Base-by-base conservation (phyloP, 2,888 invertebrate genomes). In the Stegana nigrithorax region DNA sequence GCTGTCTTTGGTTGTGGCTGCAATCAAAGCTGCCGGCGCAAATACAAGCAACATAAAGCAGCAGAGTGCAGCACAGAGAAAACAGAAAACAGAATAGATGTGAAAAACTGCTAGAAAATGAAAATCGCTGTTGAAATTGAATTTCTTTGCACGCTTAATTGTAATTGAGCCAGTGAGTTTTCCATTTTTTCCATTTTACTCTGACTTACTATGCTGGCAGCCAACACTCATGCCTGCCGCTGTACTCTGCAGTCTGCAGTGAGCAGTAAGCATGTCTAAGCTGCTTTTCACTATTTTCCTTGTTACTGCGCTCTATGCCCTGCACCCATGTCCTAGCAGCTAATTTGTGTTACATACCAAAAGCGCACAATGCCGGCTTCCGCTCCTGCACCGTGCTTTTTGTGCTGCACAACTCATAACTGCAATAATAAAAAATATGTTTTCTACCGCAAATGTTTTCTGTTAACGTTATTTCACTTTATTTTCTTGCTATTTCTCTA, bases 121-220 rank as follows among this genome's bases (percentile, higher is more conserved):
- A 17, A 53, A 27, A 29, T 62, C 57, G 67, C 64, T 63, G 65
- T 66, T 73, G 73, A 72, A 78, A 78, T 78, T 80, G 71, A 75
- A 78, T 78, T 76, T 75, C 73, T 72, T 67, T 72, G 73, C 78
- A 78, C 72, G 71, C 77, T 80, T 80, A 78, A 78, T 78, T 78
- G 78, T 80, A 80, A 78, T 80, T 80, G 78, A 78, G 73, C 70
- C 72, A 70, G 69, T 68, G 69, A 69, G 71, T 80, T 77, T 66
- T 61, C 25, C 44, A 4, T n/a, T 39, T 17, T 39, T 17, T 39
- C 39, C 39, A 39, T 39, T 76, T 78, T 75, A 66, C 62, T 60
- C 66, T 60, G 73, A 71, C 77, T 74, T 74, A 27, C 17, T 42
- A n/a, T n/a, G n/a, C n/a, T n/a, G 10, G n/a, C n/a, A 10, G n/a